These are phyloP conservation scores for Liolophura sinensis DNA, from an alignment of 1,140 invertebrate species.

Conservation along the genomic window DNA sequence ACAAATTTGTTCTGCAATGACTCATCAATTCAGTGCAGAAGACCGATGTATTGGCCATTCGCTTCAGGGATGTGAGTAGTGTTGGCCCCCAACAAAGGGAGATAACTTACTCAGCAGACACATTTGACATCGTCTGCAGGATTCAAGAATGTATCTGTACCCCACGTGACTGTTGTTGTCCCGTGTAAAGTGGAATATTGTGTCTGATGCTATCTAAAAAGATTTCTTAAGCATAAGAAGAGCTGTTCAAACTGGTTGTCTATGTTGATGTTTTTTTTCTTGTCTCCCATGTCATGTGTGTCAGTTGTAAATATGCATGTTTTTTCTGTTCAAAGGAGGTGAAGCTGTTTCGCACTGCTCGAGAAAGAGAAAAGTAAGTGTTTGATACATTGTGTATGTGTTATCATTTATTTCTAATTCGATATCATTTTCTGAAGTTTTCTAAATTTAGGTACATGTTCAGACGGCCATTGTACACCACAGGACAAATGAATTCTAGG, in stretches of 20 bases:
- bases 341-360: constrained; percentile 88
- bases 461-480: not conserved
- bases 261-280: not conserved
- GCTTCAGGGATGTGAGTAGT: too few species aligned
- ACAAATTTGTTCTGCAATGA: too few species aligned
- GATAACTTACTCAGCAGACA: too few species aligned
- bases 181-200: not conserved
- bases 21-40: too few species aligned
- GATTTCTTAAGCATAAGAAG: not conserved
- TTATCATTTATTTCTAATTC: not conserved
- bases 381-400: not conserved
- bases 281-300: not conserved
- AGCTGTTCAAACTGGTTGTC: not conserved
- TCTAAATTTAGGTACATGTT: too few species aligned
- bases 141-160: too few species aligned
- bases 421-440: not conserved
- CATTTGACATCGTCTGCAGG: too few species aligned
- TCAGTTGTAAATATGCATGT: constrained; percentile 2
- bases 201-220: not conserved
- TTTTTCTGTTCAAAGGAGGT: constrained; percentile 66
- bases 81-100: too few species aligned
- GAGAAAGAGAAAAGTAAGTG: constrained; percentile 89
- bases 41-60: too few species aligned
- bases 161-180: not conserved
- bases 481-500: not conserved